A percentile compares a stretch with the other conserved stretches of the same genome.
These are phyloP conservation scores for Leptodactylus fuscus DNA, from an alignment of 2,113 vertebrate species.

Conservation along the genomic window DNA sequence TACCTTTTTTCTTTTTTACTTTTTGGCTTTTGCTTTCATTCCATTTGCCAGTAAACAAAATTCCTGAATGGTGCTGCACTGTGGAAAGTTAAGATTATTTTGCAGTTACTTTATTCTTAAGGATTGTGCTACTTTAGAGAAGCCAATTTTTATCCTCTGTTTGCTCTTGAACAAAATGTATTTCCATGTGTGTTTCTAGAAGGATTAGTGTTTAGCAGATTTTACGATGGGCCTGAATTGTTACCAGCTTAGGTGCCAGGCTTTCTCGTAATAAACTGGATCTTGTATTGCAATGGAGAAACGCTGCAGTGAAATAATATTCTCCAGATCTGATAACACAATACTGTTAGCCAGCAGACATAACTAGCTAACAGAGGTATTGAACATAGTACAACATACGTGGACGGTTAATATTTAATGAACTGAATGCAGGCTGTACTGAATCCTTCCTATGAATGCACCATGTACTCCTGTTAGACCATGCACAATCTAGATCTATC, in stretches of 20 bases:
- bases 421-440: conserved; percentile 7
- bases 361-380: neutral
- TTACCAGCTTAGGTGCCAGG: neutral
- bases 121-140: conserved; percentile 14
- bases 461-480: neutral
- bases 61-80: conserved; percentile 35
- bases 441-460: neutral
- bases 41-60: conserved; percentile 50
- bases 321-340: neutral
- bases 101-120: neutral
- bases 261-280: neutral
- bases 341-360: neutral
- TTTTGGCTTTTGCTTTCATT: conserved; percentile 20
- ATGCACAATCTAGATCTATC: neutral
- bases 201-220: neutral
- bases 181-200: conserved; percentile 25
- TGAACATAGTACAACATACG: neutral
- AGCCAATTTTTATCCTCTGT: conserved; percentile 14
- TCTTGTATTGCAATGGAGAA: neutral
- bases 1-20: neutral
- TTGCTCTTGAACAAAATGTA: conserved; percentile 28
- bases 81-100: conserved; percentile 31
- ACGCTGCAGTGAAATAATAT: neutral
- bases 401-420: neutral
- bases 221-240: neutral